These are phyloP conservation scores for Takifugu bimaculatus DNA, from an alignment of 2,113 vertebrate species.

Conservation along the genomic window DNA sequence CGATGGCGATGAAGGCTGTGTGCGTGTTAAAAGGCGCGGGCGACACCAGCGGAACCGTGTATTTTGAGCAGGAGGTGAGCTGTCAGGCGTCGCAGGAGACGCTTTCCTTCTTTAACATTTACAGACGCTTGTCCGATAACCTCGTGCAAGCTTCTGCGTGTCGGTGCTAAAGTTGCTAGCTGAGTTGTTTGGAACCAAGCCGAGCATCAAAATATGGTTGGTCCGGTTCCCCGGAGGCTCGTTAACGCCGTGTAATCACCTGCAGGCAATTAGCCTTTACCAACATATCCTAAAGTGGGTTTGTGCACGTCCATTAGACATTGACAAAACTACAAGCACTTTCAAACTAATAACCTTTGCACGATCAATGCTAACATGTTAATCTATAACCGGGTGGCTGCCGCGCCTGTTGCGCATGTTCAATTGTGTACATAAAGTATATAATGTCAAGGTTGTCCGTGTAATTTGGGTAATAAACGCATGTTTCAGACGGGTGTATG, in stretches of 20 bases:
- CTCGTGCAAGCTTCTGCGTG: not conserved
- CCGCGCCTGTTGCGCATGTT: slow-evolving; percentile 37
- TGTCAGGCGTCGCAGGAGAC: too few relatives aligned
- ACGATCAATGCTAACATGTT: not conserved
- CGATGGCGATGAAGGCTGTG: slow-evolving; percentile 70
- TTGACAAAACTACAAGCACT: too few relatives aligned
- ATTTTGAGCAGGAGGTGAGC: slow-evolving; percentile 73
- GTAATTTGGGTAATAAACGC: too few relatives aligned
- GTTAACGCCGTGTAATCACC: not conserved
- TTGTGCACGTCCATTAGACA: too few relatives aligned
- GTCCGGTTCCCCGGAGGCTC: not conserved
- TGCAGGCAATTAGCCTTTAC: not conserved
- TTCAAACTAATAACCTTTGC: slow-evolving; percentile 36
- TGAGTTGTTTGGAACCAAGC: not conserved
- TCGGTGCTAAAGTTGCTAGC: slow-evolving; percentile 29
- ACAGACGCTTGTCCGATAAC: not conserved
- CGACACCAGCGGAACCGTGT: slow-evolving; percentile 64
- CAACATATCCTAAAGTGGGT: too few relatives aligned
- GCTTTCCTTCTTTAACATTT: fast-evolving
- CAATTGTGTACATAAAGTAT: not conserved
- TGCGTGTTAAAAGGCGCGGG: slow-evolving; percentile 74
- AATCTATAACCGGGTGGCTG: slow-evolving; percentile 3
- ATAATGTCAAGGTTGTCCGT: too few relatives aligned
- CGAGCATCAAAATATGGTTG: not conserved
- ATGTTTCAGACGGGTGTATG: too few relatives aligned